Conservation (phyloP, 2,113 vertebrate species). For the Chiloscyllium plagiosum region DNA sequence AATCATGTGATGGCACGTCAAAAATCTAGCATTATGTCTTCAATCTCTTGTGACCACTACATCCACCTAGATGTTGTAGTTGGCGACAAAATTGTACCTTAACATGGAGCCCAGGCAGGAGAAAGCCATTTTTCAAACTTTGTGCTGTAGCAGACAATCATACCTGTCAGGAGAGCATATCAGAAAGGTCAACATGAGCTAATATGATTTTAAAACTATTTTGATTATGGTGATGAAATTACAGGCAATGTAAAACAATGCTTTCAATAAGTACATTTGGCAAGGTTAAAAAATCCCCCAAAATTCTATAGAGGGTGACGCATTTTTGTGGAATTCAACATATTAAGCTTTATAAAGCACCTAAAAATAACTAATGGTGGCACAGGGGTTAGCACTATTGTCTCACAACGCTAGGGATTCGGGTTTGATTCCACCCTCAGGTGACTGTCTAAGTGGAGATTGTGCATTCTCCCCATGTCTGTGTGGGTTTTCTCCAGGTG, state of each 20-base stretch:
- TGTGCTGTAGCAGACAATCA: background rate
- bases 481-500: too few relatives aligned
- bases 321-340: constrained; percentile 15
- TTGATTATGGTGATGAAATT: background rate
- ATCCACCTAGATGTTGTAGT: background rate
- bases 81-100: background rate
- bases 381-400: too few relatives aligned
- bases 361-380: background rate
- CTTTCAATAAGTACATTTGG: background rate
- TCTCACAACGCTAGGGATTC: too few relatives aligned
- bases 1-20: background rate
- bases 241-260: background rate
- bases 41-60: background rate
- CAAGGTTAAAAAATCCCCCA: background rate
- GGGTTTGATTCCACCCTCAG: too few relatives aligned
- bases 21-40: background rate
- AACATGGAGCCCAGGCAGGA: background rate
- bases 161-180: background rate
- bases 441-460: too few relatives aligned
- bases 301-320: background rate
- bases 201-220: background rate
- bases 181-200: too few relatives aligned
- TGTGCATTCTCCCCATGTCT: too few relatives aligned
- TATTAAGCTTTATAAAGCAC: constrained; percentile 2
- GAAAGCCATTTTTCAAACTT: background rate